Evolutionary conservation across 2,113 vertebrate species (phyloP), one percentile per base, ranked within the genome.

Genomic region (Cacatua alba): DNA sequence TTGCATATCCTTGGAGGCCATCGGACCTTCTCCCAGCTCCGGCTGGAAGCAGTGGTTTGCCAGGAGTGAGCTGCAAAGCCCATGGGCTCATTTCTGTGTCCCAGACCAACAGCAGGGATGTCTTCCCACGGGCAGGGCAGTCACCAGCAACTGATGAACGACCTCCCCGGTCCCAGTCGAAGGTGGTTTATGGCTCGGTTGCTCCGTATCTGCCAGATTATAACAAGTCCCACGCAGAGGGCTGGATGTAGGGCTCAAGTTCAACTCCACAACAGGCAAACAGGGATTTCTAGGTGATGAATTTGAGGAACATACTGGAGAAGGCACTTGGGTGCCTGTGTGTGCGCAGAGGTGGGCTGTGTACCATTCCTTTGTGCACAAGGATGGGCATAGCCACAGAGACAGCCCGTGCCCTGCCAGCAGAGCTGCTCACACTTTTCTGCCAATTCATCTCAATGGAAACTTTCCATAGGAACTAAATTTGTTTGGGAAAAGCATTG

Each of bases 401-500:
- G 81, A 17, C 57, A 88, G 43, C 52, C 68, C 4, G 7, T 78
- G 86, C 88, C 79, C 85, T 86, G 82, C 79, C 88, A 92, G 93
- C 29, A 92, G 52, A 39, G 82, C 71, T 90, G 71, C 63, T 33
- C 92, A 95, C 75, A 79, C 41, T 4, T 84, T 92, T 83, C 88
- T 95, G 88, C 86, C 92, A 92, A 75, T 93, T 92, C 64, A 80
- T 60, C 90, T 70, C 79, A 75, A 93, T 93, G 82, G 92, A 93
- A 94, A 88, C 86, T 94, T 96, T 95, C 90, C 88, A 88, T 86
- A 90, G 64, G 85, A 74, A 19, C 80, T 81, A 19, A 78, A 84
- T 92, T 78, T 95, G 96, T 94, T 97, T 95, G 94, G 92, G 86
- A 71, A 95, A 96, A 71, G 35, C 76, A 68, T 57, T 94, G 93